A percentile compares a stretch with the other conserved stretches of the same genome.
Conservation (phyloP, 2,888 invertebrate genomes). For the Aphidius colemani region DNA sequence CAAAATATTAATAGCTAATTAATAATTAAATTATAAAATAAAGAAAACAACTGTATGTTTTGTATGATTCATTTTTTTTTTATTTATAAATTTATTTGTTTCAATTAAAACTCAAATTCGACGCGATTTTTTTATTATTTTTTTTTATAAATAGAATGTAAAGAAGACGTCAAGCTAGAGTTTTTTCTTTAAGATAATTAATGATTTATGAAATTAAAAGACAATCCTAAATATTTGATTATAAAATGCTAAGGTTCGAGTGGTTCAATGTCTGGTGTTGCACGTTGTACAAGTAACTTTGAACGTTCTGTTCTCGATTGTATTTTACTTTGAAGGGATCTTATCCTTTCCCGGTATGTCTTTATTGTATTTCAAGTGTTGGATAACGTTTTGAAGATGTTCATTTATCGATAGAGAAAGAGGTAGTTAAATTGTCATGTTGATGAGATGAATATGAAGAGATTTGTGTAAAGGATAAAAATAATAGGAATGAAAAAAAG, state of each 20-base stretch:
- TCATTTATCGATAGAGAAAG: conserved; percentile 31
- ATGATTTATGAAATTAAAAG: background rate
- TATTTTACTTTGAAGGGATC: conserved; percentile 85
- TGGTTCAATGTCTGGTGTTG: conserved; percentile 80
- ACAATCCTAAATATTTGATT: no score
- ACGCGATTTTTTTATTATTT: no score
- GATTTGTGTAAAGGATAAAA: conserved; percentile 28
- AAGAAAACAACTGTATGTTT: no score
- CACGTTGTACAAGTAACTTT: conserved; percentile 84
- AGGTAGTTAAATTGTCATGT: conserved; percentile 12
- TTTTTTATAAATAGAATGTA: no score
- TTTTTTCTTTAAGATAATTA: background rate
- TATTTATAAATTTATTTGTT: no score
- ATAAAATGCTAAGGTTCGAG: conserved; percentile 67
- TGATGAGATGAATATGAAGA: background rate
- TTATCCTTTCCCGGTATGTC: conserved; percentile 85
- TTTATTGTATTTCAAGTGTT: conserved; percentile 55
- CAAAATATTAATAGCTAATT: no score
- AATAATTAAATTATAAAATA: no score
- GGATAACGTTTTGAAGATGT: conserved; percentile 30
- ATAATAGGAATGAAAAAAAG: conserved; percentile 38
- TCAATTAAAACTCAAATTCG: no score
- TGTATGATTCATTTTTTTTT: no score
- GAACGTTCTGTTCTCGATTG: conserved; percentile 86
- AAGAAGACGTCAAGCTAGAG: no score